Conservation (phyloP, 2,888 invertebrate species). For the Chymomyza caudatula region DNA sequence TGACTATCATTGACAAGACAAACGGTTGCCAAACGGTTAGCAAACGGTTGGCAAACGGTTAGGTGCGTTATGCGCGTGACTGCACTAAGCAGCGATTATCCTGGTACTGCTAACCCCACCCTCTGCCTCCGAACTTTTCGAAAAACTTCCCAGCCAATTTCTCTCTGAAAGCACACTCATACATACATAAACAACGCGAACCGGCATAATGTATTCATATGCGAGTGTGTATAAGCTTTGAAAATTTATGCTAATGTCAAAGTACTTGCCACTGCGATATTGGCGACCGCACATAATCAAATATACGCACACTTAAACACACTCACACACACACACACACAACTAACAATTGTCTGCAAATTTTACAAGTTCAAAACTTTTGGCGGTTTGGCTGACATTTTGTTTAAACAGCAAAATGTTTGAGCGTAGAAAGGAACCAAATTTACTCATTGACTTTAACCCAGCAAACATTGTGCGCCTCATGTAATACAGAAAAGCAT, state of each 20-base stretch:
- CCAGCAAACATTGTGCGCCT: background rate
- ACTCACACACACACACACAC: slow-evolving; percentile 7
- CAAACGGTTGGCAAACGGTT: background rate
- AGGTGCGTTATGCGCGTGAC: slow-evolving; percentile 53
- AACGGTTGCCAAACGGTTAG: background rate
- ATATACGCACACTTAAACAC: slow-evolving; percentile 13
- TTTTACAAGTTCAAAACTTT: slow-evolving; percentile 25
- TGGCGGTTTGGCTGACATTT: background rate
- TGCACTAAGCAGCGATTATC: slow-evolving; percentile 73
- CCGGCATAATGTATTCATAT: slow-evolving; percentile 61
- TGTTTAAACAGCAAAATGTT: slow-evolving; percentile 7
- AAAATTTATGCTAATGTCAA: slow-evolving; percentile 62
- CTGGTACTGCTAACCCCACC: slow-evolving; percentile 29
- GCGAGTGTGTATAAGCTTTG: slow-evolving; percentile 50
- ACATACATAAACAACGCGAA: background rate
- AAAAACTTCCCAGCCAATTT: background rate
- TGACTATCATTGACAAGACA: background rate
- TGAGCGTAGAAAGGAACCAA: background rate
- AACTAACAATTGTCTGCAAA: slow-evolving; percentile 20
- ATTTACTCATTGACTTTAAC: too few relatives aligned
- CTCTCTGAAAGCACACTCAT: background rate
- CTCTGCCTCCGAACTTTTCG: background rate
- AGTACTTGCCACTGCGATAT: background rate
- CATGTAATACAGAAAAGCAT: background rate
- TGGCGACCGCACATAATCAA: slow-evolving; percentile 22